Evolutionary conservation across 2,797 vertebrate species (phyloP), one percentile per base, ranked within the genome.

Genomic region (Lacerta bilineata): DNA sequence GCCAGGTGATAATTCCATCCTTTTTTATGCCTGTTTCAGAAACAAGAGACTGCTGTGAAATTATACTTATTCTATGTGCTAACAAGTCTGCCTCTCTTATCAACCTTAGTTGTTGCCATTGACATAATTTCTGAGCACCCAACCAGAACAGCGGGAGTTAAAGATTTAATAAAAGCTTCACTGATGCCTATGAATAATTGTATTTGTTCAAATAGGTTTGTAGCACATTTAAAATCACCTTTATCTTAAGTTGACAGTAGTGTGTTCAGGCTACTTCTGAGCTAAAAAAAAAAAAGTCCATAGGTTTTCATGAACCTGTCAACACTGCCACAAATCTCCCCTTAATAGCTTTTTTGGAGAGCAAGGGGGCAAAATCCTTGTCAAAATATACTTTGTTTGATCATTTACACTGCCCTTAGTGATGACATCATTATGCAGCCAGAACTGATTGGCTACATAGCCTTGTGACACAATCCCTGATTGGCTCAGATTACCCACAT

Each of bases 201-300:
- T 61, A 8, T 79, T 66, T 88, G 59, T 78, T 78, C 41, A 85
- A 77, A 77, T 68, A 68, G 41, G 84, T 88, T 86, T 69, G 86
- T 83, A 25, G n/a, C 55, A 1, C 1, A 43, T 71, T 61, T 89
- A 79, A 82, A 88, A 93, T 87, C 86, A 29, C 76, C 25, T 61
- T 85, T 77, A 66, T 84, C 15, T 77, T n/a, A 77, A 66, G 23
- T 88, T 77, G 91, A 88, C 61, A 39, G 6, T 84, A 86, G 66
- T 87, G 1, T 33, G 75, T 23, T 77, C 74, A 46, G 17, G 27
- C 8, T 66, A 46, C 74, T 77, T 59, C 29, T 85, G 17, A 77
- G 39, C 18, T 50, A 50, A 50, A 50, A 29, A 39, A 77, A 85
- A 77, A 85, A 77, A 39, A n/a, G 39, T 46, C 75, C 33, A 59